Evolutionary conservation across 2,888 invertebrate species (phyloP), one percentile per base, ranked within the genome.

Genomic region (Dryobotodes eremita): DNA sequence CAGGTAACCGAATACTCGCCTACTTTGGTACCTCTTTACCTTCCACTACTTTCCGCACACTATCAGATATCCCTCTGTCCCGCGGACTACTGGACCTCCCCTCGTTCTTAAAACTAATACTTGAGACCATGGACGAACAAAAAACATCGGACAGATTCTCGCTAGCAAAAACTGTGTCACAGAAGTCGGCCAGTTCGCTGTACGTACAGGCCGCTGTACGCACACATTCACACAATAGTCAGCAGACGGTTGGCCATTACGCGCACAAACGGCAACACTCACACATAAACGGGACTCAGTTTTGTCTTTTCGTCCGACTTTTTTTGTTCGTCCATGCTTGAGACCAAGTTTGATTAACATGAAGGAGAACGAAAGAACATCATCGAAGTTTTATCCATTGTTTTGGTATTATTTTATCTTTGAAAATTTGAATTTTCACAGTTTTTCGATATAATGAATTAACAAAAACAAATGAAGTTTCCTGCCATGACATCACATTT

Each of bases 81-180:
- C 26, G 23, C 7, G 26, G 8, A 23, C n/a, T 46, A n/a, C 55
- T 75, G 26, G 61, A 64, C 78, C 55, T 82, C 46, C 26, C 42
- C 53, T 61, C 13, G 20, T 23, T 53, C 13, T 46, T 46, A 80
- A n/a, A 64, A 50, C 13, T n/a, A n/a, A 75, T 13, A 55, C 11
- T 11, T 20, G 17, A 68, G 0, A 26, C 20, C 13, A 42, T 36
- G 1, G 31, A 36, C 31, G 31, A 36, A 36, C 31, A 36, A 36
- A 36, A 36, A 36, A 36, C 1, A 36, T 36, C 31, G 31, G 31
- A 36, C 31, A 36, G 3, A 36, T 36, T 36, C 31, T 36, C 31
- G 3, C 31, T 36, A 36, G 3, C 31, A 36, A 36, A 36, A 36
- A 36, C 31, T 36, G 31, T 36, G 31, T 36, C 31, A 36, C 31